phyloP scores from a whole-genome alignment of 2,113 vertebrate species.

The Cairina moschata region DNA sequence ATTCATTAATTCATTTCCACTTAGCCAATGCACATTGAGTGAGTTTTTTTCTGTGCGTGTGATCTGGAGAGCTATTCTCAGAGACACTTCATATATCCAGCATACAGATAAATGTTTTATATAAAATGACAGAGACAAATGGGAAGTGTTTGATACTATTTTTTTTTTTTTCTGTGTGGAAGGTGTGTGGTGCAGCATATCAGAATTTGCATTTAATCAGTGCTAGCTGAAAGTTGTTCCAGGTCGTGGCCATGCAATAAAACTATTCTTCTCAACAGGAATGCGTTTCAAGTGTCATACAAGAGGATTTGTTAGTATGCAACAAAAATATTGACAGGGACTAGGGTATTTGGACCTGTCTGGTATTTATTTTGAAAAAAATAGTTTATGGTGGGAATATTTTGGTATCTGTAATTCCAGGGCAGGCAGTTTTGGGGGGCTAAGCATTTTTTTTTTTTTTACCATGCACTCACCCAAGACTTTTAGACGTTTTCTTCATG shows the following conservation, averaged over 20 bases:
- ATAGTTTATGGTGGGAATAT: background rate
- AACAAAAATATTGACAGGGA: background rate
- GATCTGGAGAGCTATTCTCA: background rate
- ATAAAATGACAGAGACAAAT: background rate
- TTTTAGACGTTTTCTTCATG: background rate
- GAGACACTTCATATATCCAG: background rate
- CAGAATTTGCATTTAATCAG: conserved; percentile 3
- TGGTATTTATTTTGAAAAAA: background rate
- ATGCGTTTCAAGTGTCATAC: background rate
- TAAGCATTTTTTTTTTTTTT: background rate
- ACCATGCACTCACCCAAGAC: accelerated
- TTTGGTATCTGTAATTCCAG: background rate
- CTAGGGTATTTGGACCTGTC: background rate
- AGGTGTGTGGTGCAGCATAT: background rate
- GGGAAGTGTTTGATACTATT: background rate
- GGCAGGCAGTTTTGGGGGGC: background rate
- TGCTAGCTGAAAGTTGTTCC: background rate
- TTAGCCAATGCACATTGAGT: background rate
- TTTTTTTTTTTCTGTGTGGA: background rate
- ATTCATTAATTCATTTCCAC: conserved; percentile 39
- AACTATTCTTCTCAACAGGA: background rate
- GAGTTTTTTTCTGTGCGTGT: background rate
- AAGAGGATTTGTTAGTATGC: background rate
- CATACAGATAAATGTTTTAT: background rate
- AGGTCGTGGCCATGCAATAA: background rate